phyloP scores from a whole-genome alignment of 2,888 invertebrate species.

The Xylophagus ater region DNA sequence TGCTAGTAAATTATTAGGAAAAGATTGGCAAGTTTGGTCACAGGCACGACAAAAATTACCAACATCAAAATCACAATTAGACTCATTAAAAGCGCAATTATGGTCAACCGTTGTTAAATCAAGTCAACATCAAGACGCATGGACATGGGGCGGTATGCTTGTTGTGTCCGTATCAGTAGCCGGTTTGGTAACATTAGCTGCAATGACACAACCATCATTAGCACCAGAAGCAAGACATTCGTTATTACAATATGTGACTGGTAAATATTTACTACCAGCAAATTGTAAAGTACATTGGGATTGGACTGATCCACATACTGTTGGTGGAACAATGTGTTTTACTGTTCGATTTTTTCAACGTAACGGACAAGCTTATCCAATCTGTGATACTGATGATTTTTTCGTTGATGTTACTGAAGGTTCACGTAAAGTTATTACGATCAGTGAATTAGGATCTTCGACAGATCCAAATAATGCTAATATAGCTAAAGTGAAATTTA shows the following conservation, averaged over 20 bases:
- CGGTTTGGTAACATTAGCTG: conserved; percentile 77
- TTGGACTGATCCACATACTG: conserved; percentile 81
- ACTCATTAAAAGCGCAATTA: conserved; percentile 65
- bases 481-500: conserved; percentile 81
- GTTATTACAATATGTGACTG: conserved; percentile 80
- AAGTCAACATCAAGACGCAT: conserved; percentile 77
- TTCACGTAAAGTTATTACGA: conserved; percentile 68
- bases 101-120: conserved; percentile 80
- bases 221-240: conserved; percentile 86
- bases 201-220: conserved; percentile 81
- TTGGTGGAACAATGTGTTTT: conserved; percentile 87
- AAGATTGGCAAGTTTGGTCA: conserved; percentile 70
- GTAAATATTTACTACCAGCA: conserved; percentile 78
- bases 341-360: conserved; percentile 83
- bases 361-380: conserved; percentile 88
- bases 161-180: conserved; percentile 83
- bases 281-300: conserved; percentile 76
- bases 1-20: conserved; percentile 63
- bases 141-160: conserved; percentile 89
- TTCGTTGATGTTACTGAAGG: conserved; percentile 79
- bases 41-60: conserved; percentile 71
- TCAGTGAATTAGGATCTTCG: conserved; percentile 79
- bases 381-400: conserved; percentile 86
- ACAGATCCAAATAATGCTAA: conserved; percentile 76
- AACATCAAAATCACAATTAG: conserved; percentile 67